Evolutionary conservation across 2,888 invertebrate species (phyloP), one percentile per base, ranked within the genome.

Genomic region (Diogma glabrata): DNA sequence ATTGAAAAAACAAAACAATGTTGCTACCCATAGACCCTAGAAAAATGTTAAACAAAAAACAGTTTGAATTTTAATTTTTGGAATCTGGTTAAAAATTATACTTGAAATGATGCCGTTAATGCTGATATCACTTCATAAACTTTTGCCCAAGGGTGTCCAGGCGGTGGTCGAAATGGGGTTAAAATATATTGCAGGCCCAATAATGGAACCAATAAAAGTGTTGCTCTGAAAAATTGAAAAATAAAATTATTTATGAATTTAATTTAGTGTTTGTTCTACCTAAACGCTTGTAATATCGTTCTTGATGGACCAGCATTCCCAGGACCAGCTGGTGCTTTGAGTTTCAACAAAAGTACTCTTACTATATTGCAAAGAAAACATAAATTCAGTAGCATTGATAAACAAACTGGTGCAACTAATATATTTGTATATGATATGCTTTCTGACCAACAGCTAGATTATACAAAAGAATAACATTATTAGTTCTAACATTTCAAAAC

Each of bases 1-100:
- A 67, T 94, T 94, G 74, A 87, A 90, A 77, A 94, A 94, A 68
- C 92, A 92, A 72, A 90, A 92, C 49, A 94, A 78, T 55, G 88
- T 81, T 30, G 94, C 90, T 50, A 94, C 93, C 67, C 88, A 90
- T 53, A 93, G 78, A 54, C 94, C 94, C 87, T 94, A 81, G 30
- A 33, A 51, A 50, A 20, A 43, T 47, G 22, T 36, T 16, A 16
- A 16, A 46, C 6, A 26, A 46, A 7, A 45, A 45, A 24, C n/a
- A 46, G 10, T 20, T 43, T n/a, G 36, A 14, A 19, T 20, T 20
- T n/a, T n/a, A n/a, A n/a, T n/a, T n/a, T n/a, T n/a, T n/a, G n/a
- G n/a, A 19, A 30, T 12, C 7, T 46, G 2, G 14, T 7, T 19
- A 30, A 20, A n/a, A 51, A 60, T 71, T 73, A n/a, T 65, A 87